Evolutionary conservation across 2,113 vertebrate genomes (phyloP), one percentile per base, ranked within the genome.

Genomic region (Anolis carolinensis): DNA sequence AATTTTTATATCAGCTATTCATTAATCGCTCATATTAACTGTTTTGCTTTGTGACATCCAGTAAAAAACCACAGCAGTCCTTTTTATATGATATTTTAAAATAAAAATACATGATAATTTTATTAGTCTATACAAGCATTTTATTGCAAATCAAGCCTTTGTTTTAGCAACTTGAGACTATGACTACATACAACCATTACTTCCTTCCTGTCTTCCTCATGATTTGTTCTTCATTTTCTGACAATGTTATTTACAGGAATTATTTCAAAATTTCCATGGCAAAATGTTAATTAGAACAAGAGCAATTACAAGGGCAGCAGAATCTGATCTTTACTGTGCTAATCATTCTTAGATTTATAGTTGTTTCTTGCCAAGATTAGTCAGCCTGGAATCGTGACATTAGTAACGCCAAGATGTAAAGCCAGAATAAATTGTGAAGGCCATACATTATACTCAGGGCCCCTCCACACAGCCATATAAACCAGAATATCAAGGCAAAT

Each of bases 281-380:
- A 32, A 80, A 63, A 8, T 72, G 27, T 30, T 16, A 63, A 25
- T 11, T 76, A 63, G 9, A 65, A 34, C 30, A 85, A 59, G 23
- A 72, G 52, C 27, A 62, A 59, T 73, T 50, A 62, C 13, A 32
- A 72, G 20, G 5, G 25, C 79, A 68, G 25, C 79, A 68, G 74
- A 52, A 74, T 25, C 30, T 65, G 18, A 0, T 36, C 36, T 62
- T 62, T 14, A 48, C 11, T 44, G 32, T 55, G 48, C n/a, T 20
- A 7, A 73, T 18, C 4, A 32, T 65, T 44, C 39, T 30, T 52
- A 14, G 73, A 34, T 84, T 27, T 34, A 77, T 81, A 21, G 30
- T 0, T 0, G 30, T 0, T 0, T 3, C 0, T 5, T 0, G 8
- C 0, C 23, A 13, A 10, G 11, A 52, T 0, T 8, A 27, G 32